Percentiles rank a stretch among this genome's conserved stretches.
phyloP scores from a whole-genome alignment of 2,888 invertebrate species.

The Ditylenchus weischeri region DNA sequence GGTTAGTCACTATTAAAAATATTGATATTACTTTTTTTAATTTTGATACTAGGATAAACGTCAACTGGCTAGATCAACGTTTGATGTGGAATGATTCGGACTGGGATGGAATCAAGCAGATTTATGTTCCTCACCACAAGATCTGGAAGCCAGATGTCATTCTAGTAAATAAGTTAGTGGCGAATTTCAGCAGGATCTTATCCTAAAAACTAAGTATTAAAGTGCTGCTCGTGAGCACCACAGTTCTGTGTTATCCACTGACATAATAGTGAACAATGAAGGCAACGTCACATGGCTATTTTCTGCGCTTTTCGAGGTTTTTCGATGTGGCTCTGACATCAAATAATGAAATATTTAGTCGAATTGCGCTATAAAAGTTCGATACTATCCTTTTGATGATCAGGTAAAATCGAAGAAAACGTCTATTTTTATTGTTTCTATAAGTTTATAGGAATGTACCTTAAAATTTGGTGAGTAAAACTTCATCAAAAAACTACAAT shows the following conservation, averaged over 20 bases:
- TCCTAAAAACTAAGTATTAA: neutral
- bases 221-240: constrained; percentile 60
- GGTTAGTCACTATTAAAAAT: constrained; percentile 18
- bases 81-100: constrained; percentile 41
- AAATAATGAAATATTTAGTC: constrained; percentile 54
- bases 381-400: constrained; percentile 66
- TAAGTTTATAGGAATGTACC: no score
- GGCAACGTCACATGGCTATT: constrained; percentile 66
- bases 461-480: no score
- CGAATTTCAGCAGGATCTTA: no score
- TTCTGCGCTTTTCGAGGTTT: constrained; percentile 62
- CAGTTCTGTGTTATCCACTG: constrained; percentile 63
- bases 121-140: constrained; percentile 56
- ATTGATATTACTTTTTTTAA: no score
- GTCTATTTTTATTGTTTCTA: no score
- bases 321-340: no score
- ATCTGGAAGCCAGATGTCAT: constrained; percentile 57
- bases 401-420: constrained; percentile 36
- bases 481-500: no score
- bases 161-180: constrained; percentile 54
- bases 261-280: constrained; percentile 62
- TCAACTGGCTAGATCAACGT: constrained; percentile 56
- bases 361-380: constrained; percentile 64
- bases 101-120: constrained; percentile 55
- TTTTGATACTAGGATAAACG: constrained; percentile 41